phyloP scores from a whole-genome alignment of 1,140 invertebrate genomes.

The Ruditapes philippinarum region DNA sequence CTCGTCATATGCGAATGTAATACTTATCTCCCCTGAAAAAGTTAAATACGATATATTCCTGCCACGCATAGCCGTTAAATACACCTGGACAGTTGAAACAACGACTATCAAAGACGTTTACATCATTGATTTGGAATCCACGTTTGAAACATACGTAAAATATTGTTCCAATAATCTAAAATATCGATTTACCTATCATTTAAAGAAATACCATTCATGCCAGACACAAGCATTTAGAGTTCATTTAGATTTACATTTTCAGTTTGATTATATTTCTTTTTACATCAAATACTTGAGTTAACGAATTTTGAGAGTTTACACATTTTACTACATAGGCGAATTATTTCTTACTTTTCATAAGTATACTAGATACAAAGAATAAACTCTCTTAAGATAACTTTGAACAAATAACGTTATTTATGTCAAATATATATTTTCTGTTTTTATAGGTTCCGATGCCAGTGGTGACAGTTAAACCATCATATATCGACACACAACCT shows the following conservation, averaged over 20 bases:
- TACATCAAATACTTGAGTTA: too few relatives aligned
- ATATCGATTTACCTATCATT: neutral
- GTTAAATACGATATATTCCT: constrained; percentile 67
- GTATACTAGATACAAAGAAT: too few relatives aligned
- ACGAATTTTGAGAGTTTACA: too few relatives aligned
- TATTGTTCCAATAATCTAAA: neutral
- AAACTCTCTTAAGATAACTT: too few relatives aligned
- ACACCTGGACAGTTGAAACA: constrained; percentile 69
- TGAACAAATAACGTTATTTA: too few relatives aligned
- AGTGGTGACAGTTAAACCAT: constrained; percentile 58
- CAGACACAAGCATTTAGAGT: too few relatives aligned
- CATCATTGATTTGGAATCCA: constrained; percentile 67
- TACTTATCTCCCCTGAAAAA: constrained; percentile 45
- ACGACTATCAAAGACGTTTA: constrained; percentile 71
- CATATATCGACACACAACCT: constrained; percentile 58
- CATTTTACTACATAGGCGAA: too few relatives aligned
- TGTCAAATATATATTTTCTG: too few relatives aligned
- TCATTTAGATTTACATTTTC: neutral
- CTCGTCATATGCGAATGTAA: constrained; percentile 58
- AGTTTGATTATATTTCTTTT: too few relatives aligned
- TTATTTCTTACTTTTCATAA: too few relatives aligned
- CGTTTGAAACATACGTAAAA: constrained; percentile 71
- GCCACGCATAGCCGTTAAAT: constrained; percentile 70
- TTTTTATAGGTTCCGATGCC: constrained; percentile 60
- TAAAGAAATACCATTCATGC: too few relatives aligned